Percentiles rank a stretch among this genome's conserved stretches.
Evolutionary conservation across 2,797 vertebrate genomes (phyloP).

Genomic region (Phaenicophaeus curvirostris): DNA sequence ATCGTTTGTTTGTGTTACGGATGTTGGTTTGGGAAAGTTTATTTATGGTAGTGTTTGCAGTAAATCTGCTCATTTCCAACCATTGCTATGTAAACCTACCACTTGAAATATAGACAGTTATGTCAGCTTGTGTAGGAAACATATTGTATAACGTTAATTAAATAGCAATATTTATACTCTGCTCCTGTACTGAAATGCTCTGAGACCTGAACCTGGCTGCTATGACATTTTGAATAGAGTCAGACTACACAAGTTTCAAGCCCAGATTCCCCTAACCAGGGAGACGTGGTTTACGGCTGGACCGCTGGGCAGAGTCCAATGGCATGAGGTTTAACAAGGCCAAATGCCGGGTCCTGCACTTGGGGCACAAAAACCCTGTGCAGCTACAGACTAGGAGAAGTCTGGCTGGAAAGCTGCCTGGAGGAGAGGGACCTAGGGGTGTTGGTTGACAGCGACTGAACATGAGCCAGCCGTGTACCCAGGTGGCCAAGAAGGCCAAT

Average conservation of each 20-base stretch:
- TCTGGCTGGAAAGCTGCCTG: too few species aligned
- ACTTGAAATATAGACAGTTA: slow-evolving; percentile 28
- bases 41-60: slow-evolving; percentile 62
- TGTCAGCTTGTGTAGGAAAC: slow-evolving; percentile 30
- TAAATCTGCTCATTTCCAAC: slow-evolving; percentile 52
- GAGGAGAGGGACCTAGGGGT: too few species aligned
- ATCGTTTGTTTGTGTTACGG: slow-evolving; percentile 62
- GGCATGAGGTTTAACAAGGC: too few species aligned
- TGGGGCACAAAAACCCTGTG: too few species aligned
- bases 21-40: slow-evolving; percentile 41
- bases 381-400: too few species aligned
- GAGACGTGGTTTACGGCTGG: fast-evolving
- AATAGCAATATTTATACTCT: slow-evolving; percentile 8
- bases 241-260: background rate
- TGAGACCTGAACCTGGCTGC: background rate
- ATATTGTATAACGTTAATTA: slow-evolving; percentile 29
- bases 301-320: too few species aligned
- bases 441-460: too few species aligned
- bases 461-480: too few species aligned
- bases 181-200: background rate
- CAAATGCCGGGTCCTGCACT: too few species aligned
- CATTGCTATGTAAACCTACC: background rate
- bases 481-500: too few species aligned
- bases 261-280: background rate
- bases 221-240: background rate